Conservation (phyloP, 1,140 invertebrate genomes). For the Sesamia nonagrioides region DNA sequence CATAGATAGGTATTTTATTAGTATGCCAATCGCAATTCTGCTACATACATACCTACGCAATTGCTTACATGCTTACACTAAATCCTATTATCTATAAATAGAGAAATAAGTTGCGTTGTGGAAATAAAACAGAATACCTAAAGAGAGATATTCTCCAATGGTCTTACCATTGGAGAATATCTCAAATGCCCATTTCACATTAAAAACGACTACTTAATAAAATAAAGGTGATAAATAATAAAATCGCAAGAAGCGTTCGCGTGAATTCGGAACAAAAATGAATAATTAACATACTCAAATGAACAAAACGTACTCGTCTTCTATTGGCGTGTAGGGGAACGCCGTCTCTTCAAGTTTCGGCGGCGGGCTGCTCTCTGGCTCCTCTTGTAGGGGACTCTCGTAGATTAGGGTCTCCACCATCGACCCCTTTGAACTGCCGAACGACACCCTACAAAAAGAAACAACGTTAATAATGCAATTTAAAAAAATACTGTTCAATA, state of each 20-base stretch:
- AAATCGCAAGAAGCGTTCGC: constrained; percentile 25
- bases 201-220: no score
- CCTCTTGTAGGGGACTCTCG: constrained; percentile 93
- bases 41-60: background rate
- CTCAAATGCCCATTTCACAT: no score
- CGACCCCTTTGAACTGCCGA: constrained; percentile 97
- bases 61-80: background rate
- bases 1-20: background rate
- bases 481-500: background rate
- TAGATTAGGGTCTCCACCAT: constrained; percentile 97
- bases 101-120: background rate
- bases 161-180: no score
- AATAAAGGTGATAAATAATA: background rate
- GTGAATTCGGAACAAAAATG: constrained; percentile 63
- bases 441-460: constrained; percentile 92
- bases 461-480: constrained; percentile 26
- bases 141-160: no score
- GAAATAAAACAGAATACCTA: background rate
- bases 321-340: constrained; percentile 83
- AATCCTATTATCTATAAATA: constrained; percentile 20
- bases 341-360: constrained; percentile 79
- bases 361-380: constrained; percentile 88
- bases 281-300: constrained; percentile 79
- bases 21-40: background rate
- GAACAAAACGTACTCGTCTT: constrained; percentile 89